Conservation (phyloP, 2,888 invertebrate genomes). For the Emmelina monodactyla region DNA sequence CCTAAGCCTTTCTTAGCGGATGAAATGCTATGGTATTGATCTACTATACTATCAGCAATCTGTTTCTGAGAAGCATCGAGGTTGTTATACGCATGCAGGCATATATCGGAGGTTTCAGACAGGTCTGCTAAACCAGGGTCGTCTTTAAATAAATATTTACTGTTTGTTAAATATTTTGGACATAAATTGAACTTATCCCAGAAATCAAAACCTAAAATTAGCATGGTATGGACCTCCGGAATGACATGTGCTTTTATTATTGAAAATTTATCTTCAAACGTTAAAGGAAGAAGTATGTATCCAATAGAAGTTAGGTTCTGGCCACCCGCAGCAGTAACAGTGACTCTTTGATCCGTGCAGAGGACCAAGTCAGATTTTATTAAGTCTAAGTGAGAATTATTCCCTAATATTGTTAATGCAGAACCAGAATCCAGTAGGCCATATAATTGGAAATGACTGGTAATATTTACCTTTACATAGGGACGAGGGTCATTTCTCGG, state of each 20-base stretch:
- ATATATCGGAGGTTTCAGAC: not conserved
- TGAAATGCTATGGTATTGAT: conserved; percentile 12
- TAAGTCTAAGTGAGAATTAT: conserved; percentile 7
- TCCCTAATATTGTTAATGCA: conserved; percentile 13
- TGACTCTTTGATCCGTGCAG: not conserved
- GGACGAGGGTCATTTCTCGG: conserved; percentile 8
- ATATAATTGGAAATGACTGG: not conserved
- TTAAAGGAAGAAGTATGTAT: conserved; percentile 10
- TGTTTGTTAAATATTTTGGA: conserved; percentile 7
- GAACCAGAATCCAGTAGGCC: conserved; percentile 16
- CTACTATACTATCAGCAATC: conserved; percentile 8
- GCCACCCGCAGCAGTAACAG: conserved; percentile 12
- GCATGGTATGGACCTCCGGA: conserved; percentile 10
- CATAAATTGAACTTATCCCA: conserved; percentile 10
- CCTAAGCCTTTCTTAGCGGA: conserved; percentile 14
- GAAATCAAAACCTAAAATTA: conserved; percentile 16
- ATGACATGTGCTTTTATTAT: conserved; percentile 13
- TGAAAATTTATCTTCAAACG: conserved; percentile 9
- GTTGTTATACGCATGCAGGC: conserved; percentile 2
- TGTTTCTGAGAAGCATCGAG: conserved; percentile 6
- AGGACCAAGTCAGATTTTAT: not conserved
- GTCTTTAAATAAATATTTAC: not conserved
- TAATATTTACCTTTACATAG: conserved; percentile 9
- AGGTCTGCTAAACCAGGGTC: not conserved
- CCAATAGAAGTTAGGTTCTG: conserved; percentile 8